A percentile compares a stretch with the other conserved stretches of the same genome.
Conservation (phyloP, 2,888 invertebrate species). For the Sminthurides aquaticus region DNA sequence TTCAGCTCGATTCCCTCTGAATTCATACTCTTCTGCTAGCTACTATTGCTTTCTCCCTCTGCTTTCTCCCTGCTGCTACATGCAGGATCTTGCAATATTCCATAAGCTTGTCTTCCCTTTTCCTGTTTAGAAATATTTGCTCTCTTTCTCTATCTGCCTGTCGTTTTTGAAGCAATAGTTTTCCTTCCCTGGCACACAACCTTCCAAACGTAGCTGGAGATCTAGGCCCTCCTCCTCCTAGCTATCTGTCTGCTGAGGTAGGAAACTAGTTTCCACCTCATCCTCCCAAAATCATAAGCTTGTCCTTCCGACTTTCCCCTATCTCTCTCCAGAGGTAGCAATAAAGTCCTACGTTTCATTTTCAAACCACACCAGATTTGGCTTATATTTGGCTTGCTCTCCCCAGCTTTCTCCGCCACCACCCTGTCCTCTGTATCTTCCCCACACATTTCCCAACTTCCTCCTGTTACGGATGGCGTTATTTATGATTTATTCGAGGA, state of each 20-base stretch:
- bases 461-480: background rate
- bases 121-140: background rate
- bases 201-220: no score
- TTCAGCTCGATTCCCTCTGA: conserved; percentile 41
- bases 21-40: conserved; percentile 28
- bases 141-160: background rate
- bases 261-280: background rate
- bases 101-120: background rate
- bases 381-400: no score
- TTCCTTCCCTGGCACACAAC: no score
- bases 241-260: background rate
- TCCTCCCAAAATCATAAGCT: no score
- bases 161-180: no score
- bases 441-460: background rate
- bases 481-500: background rate
- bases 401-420: no score
- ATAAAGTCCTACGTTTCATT: no score
- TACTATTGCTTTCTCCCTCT: conserved; percentile 15
- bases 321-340: no score
- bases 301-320: no score
- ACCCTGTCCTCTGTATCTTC: no score
- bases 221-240: no score
- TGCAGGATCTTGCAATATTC: background rate
- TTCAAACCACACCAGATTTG: no score
- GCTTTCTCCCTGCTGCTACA: conserved; percentile 3